Evolutionary conservation across 2,888 invertebrate genomes (phyloP).

Genomic region (Heliconius erato): DNA sequence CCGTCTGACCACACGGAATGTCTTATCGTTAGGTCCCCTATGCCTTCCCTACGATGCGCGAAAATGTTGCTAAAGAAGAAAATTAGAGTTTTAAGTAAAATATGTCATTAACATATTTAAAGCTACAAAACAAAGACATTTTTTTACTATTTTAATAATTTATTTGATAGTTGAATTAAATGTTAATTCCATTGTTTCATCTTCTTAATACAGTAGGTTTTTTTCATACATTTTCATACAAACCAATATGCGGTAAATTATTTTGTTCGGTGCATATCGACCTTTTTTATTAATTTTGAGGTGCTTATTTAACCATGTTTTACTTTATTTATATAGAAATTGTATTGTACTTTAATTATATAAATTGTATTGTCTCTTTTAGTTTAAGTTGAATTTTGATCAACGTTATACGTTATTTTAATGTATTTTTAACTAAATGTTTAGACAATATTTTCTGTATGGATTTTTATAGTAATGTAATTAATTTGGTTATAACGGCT

Average conservation of each 20-base stretch:
- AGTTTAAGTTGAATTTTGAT: constrained; percentile 17
- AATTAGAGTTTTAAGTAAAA: too few relatives aligned
- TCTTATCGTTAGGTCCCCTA: too few relatives aligned
- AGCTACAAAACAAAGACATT: too few relatives aligned
- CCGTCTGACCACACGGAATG: too few relatives aligned
- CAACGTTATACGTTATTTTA: constrained; percentile 15
- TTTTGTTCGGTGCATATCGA: constrained; percentile 46
- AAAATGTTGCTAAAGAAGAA: too few relatives aligned
- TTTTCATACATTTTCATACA: not conserved
- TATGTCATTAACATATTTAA: too few relatives aligned
- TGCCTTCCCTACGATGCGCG: too few relatives aligned
- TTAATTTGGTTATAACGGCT: not conserved
- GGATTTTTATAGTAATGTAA: constrained; percentile 1
- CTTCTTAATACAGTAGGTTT: too few relatives aligned
- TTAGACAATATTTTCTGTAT: not conserved
- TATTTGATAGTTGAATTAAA: too few relatives aligned
- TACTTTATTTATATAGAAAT: constrained; percentile 45
- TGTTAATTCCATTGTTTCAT: too few relatives aligned
- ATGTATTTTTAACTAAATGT: constrained; percentile 13
- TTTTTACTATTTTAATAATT: too few relatives aligned
- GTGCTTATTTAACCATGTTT: constrained; percentile 50
- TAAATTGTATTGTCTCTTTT: not conserved
- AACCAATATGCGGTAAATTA: not conserved
- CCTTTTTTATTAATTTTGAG: constrained; percentile 41
- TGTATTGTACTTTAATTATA: constrained; percentile 10